phyloP scores from a whole-genome alignment of 2,888 invertebrate species.

The Trilocha varians region DNA sequence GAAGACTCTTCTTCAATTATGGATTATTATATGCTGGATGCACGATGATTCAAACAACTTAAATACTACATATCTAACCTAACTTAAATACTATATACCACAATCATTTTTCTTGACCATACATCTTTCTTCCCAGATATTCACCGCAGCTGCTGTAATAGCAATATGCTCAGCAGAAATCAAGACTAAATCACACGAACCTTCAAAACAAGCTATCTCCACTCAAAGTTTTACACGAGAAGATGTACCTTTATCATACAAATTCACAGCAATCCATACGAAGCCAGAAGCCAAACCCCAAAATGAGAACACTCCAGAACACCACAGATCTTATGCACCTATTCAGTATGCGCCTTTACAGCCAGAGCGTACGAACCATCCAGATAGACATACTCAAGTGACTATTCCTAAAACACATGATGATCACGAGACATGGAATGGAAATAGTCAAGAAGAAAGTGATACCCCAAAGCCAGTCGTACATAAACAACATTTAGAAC shows the following conservation, averaged over 20 bases:
- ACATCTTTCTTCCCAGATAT: neutral
- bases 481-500: constrained; percentile 24
- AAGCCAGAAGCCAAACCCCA: constrained; percentile 17
- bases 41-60: no score
- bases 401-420: neutral
- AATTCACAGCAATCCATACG: constrained; percentile 19
- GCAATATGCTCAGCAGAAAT: constrained; percentile 11
- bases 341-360: constrained; percentile 29
- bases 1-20: neutral
- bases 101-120: no score
- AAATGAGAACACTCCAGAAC: neutral
- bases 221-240: constrained; percentile 23
- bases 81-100: no score
- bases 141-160: neutral
- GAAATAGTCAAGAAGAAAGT: neutral
- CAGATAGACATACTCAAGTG: neutral
- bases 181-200: constrained; percentile 1
- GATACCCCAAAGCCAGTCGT: neutral
- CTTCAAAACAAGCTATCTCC: constrained; percentile 19
- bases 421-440: neutral
- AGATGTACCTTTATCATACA: constrained; percentile 25
- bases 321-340: constrained; percentile 1
- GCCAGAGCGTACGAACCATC: neutral
- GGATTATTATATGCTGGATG: neutral
- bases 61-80: no score